Base-by-base conservation (phyloP, 2,888 invertebrate species). In the Drosophila seclusa region DNA sequence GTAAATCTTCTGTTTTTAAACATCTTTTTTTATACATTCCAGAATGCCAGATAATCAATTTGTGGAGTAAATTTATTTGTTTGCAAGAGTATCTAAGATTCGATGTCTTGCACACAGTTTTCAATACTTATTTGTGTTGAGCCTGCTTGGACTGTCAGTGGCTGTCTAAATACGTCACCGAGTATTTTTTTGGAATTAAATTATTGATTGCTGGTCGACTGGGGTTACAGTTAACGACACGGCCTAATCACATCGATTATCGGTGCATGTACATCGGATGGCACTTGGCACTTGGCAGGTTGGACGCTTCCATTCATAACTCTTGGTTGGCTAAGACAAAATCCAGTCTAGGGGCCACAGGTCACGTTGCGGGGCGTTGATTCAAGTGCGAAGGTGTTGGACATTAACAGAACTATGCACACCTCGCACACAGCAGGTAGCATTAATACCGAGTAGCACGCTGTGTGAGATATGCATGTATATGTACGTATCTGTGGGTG, bases 171-270 rank as follows among this genome's bases (percentile, higher is more conserved):
- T 85, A 85, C 87, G 87, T 85, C 87, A 87, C 80, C 73, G 66
- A 58, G 42, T 16, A 29, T 71, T 64, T 64, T 72, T 66, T 65
- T 52, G 32, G 71, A 66, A 66, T 73, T 73, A 71, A 74, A 80
- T 82, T 84, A 84, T 84, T 84, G 87, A 84, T 84, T 87, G 78
- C 72, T 84, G 80, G 64, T 80, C 63, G 69, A 54, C 67, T 75
- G 80, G 76, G 82, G 80, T 84, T 78, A 75, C 67, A 77, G 68
- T 71, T 70, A 58, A 62, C 66, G 79, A 80, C 89, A 89, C 89
- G 87, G 78, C 80, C 78, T 90, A 89, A 90, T 89, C 86, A 78
- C 90, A 89, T 89, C 89, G 89, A 86, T 89, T 90, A 89, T 76
- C 79, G 77, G 76, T 67, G 64, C 70, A 78, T 73, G 78, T 78